Conservation (phyloP, 2,113 vertebrate species). For the Atrichornis clamosus region DNA sequence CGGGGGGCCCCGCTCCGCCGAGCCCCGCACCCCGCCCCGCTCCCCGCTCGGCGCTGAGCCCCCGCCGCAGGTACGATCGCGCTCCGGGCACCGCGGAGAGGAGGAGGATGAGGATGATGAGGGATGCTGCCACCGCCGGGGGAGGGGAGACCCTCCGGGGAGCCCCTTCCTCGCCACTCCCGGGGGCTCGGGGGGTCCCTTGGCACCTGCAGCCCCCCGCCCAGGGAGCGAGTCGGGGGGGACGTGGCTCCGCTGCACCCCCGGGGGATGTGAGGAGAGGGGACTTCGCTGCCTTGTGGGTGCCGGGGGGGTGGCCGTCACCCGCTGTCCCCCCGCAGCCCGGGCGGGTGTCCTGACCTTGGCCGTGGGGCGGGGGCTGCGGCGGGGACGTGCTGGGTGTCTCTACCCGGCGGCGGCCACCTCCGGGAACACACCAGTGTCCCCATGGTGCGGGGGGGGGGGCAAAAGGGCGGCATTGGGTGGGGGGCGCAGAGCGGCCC, state of each 20-base stretch:
- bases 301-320: neutral
- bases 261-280: neutral
- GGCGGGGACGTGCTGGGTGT: neutral
- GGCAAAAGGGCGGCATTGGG: neutral
- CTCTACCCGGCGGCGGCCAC: neutral
- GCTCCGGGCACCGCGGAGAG: neutral
- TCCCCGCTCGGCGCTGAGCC: neutral
- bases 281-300: neutral
- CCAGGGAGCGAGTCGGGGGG: neutral
- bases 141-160: neutral
- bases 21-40: neutral
- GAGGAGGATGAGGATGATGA: neutral
- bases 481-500: neutral
- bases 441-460: neutral
- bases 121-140: neutral
- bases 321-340: neutral
- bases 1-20: neutral
- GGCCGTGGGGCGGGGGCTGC: neutral
- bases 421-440: neutral
- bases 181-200: neutral
- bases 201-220: neutral
- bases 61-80: conserved; percentile 5
- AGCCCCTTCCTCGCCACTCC: neutral
- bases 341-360: conserved; percentile 4
- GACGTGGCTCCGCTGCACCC: neutral